Conservation (phyloP, 2,113 vertebrate genomes). For the Picathartes gymnocephalus region DNA sequence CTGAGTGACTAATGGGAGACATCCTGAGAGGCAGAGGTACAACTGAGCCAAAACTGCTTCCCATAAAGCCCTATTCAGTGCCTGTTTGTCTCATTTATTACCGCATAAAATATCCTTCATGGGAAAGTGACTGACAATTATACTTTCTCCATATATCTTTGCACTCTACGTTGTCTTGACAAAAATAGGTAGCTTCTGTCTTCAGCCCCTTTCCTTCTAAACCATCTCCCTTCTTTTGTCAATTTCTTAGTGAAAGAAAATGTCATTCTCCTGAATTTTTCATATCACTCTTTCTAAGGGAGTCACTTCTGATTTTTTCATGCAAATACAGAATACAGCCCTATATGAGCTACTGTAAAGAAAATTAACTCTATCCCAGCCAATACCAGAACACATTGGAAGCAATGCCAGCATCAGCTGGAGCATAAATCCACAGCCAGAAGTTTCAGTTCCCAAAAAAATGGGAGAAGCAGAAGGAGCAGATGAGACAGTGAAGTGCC, state of each 20-base stretch:
- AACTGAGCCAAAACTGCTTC: slow-evolving; percentile 42
- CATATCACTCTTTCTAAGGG: not conserved
- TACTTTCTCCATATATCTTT: slow-evolving; percentile 42
- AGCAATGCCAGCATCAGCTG: not conserved
- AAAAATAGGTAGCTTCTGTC: slow-evolving; percentile 19
- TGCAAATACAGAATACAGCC: not conserved
- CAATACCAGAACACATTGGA: not conserved
- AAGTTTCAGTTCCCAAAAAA: not conserved
- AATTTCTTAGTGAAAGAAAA: slow-evolving; percentile 4
- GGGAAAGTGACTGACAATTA: slow-evolving; percentile 56
- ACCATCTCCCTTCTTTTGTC: not conserved
- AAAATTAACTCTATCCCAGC: not conserved
- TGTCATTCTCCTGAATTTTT: not conserved
- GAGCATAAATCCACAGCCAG: not conserved
- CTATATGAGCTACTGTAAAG: not conserved
- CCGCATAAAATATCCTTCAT: slow-evolving; percentile 48
- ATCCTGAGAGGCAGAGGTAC: slow-evolving; percentile 37
- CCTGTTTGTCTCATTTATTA: slow-evolving; percentile 61
- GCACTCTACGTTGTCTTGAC: not conserved
- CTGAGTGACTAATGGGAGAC: slow-evolving; percentile 51
- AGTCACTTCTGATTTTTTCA: not conserved
- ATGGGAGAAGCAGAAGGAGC: not conserved
- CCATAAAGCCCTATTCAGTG: slow-evolving; percentile 50
- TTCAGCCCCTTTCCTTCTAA: not conserved
- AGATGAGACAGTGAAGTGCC: not conserved